These are phyloP conservation scores for Malthinus seriepunctatus DNA, from an alignment of 2,888 invertebrate genomes.

Conservation along the genomic window DNA sequence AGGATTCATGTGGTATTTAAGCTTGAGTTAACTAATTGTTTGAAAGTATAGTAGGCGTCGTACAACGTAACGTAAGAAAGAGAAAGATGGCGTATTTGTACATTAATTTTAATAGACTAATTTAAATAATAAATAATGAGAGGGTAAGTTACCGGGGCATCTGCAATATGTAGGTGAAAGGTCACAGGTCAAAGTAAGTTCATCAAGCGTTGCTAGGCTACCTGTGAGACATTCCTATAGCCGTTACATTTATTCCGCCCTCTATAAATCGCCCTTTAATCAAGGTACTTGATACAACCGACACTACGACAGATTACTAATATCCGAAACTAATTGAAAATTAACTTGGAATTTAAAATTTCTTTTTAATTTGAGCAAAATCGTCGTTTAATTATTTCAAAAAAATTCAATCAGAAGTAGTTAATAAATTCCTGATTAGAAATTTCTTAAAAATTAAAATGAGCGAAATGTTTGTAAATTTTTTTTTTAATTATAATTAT, in stretches of 20 bases:
- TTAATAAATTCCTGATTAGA: too few species aligned
- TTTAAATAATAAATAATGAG: constrained; percentile 26
- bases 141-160: constrained; percentile 19
- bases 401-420: too few species aligned
- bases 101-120: constrained; percentile 28
- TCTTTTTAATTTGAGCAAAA: neutral
- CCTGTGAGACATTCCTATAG: constrained; percentile 28
- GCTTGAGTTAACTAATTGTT: neutral
- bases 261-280: constrained; percentile 18
- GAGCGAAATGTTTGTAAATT: too few species aligned
- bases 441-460: too few species aligned
- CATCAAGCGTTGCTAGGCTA: constrained; percentile 40
- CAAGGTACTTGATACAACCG: neutral
- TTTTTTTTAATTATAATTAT: too few species aligned
- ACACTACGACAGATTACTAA: constrained; percentile 9
- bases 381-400: too few species aligned
- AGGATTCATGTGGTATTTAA: neutral
- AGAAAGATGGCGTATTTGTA: neutral
- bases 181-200: constrained; percentile 44
- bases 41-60: constrained; percentile 1
- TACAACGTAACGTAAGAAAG: neutral
- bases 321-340: constrained; percentile 16
- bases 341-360: constrained; percentile 2
- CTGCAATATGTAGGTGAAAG: constrained; percentile 40
- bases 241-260: constrained; percentile 1